A percentile compares a stretch with the other conserved stretches of the same genome.
These are phyloP conservation scores for Caenorhabditis panamensis DNA, from an alignment of 2,888 invertebrate species.

Conservation along the genomic window DNA sequence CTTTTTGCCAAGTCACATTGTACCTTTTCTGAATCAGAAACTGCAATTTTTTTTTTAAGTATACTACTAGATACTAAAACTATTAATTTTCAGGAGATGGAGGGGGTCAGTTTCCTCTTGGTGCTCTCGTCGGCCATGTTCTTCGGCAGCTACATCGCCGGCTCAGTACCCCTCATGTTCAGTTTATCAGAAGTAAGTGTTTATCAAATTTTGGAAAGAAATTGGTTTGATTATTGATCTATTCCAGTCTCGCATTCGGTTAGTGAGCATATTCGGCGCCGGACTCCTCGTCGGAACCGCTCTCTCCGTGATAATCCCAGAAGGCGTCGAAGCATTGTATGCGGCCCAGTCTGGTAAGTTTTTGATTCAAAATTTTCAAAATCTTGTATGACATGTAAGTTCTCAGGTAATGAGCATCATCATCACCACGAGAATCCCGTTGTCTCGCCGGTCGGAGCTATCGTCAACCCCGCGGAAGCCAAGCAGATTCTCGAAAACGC, in stretches of 20 bases:
- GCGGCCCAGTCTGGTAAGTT: conserved; percentile 60
- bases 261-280: conserved; percentile 95
- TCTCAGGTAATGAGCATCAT: background rate
- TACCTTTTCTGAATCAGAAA: background rate
- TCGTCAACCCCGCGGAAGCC: conserved; percentile 64
- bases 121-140: conserved; percentile 87
- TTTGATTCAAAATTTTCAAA: background rate
- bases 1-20: conserved; percentile 26
- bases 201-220: background rate
- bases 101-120: conserved; percentile 61
- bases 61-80: background rate
- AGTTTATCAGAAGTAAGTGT: conserved; percentile 91
- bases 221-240: conserved; percentile 78
- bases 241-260: conserved; percentile 91
- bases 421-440: conserved; percentile 29
- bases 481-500: conserved; percentile 66
- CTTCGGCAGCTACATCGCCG: conserved; percentile 94
- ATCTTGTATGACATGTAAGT: background rate
- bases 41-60: background rate
- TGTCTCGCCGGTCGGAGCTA: conserved; percentile 34
- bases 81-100: conserved; percentile 53
- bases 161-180: conserved; percentile 94
- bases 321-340: conserved; percentile 89
- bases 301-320: conserved; percentile 96
- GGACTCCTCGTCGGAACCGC: conserved; percentile 98